A percentile compares a stretch with the other conserved stretches of the same genome.
phyloP scores from a whole-genome alignment of 2,888 invertebrate genomes.

The Papilio elwesi region DNA sequence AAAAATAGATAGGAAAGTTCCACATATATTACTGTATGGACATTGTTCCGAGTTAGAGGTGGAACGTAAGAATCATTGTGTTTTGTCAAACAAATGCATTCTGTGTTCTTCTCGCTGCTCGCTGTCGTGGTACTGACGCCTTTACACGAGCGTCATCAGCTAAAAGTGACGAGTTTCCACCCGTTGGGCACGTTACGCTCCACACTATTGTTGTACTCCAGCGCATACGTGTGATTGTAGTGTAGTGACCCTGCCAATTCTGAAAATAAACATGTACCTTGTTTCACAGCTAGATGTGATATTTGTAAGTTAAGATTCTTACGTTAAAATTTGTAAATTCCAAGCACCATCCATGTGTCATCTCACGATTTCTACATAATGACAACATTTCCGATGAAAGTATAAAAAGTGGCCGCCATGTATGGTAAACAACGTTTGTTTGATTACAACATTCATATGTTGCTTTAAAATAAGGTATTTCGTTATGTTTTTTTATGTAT shows the following conservation, averaged over 20 bases:
- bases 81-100: slow-evolving; percentile 48
- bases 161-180: slow-evolving; percentile 57
- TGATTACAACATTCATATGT: no score
- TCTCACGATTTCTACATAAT: no score
- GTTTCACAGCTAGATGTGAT: no score
- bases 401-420: no score
- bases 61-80: slow-evolving; percentile 29
- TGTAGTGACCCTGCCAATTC: neutral
- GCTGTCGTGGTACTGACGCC: slow-evolving; percentile 46
- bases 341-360: no score
- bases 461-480: no score
- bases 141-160: slow-evolving; percentile 55
- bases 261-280: neutral
- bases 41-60: slow-evolving; percentile 23
- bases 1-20: slow-evolving; percentile 14
- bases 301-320: no score
- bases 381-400: no score
- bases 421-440: no score
- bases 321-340: no score
- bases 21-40: slow-evolving; percentile 4
- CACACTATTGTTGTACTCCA: slow-evolving; percentile 54
- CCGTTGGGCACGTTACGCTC: slow-evolving; percentile 60
- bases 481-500: no score
- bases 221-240: slow-evolving; percentile 34
- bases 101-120: slow-evolving; percentile 41